phyloP scores from a whole-genome alignment of 2,113 vertebrate species.

The Thryonomys swinderianus region DNA sequence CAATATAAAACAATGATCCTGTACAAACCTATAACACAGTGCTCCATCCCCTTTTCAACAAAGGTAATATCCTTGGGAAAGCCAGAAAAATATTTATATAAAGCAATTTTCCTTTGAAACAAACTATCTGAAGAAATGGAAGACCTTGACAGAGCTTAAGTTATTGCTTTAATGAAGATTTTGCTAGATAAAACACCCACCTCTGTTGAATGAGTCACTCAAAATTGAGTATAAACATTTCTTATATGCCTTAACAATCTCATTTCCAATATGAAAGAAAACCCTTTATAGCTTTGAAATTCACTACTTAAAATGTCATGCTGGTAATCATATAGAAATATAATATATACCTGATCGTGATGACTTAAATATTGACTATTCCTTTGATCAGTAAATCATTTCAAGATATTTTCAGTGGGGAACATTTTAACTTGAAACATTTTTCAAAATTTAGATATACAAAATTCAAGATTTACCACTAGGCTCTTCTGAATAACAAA shows the following conservation, averaged over 20 bases:
- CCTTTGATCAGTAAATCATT: background rate
- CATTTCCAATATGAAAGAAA: slow-evolving; percentile 41
- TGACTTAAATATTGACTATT: background rate
- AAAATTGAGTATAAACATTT: background rate
- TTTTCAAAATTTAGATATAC: background rate
- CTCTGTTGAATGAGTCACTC: slow-evolving; percentile 37
- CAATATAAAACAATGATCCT: background rate
- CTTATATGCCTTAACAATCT: slow-evolving; percentile 21
- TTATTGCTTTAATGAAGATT: slow-evolving; percentile 1
- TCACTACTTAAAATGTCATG: background rate
- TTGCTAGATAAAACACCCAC: background rate
- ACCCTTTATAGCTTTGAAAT: slow-evolving; percentile 1
- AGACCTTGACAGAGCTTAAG: background rate
- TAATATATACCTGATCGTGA: background rate
- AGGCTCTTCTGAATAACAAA: background rate
- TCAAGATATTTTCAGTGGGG: background rate
- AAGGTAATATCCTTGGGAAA: slow-evolving; percentile 30
- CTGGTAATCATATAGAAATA: background rate
- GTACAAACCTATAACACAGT: background rate
- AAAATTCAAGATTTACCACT: slow-evolving; percentile 6
- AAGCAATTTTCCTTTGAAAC: slow-evolving; percentile 46
- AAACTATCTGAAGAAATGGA: slow-evolving; percentile 8
- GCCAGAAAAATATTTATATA: slow-evolving; percentile 6
- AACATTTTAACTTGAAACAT: background rate
- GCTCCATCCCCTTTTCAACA: background rate